phyloP scores from a whole-genome alignment of 2,888 invertebrate genomes.

The Suillia variegata region DNA sequence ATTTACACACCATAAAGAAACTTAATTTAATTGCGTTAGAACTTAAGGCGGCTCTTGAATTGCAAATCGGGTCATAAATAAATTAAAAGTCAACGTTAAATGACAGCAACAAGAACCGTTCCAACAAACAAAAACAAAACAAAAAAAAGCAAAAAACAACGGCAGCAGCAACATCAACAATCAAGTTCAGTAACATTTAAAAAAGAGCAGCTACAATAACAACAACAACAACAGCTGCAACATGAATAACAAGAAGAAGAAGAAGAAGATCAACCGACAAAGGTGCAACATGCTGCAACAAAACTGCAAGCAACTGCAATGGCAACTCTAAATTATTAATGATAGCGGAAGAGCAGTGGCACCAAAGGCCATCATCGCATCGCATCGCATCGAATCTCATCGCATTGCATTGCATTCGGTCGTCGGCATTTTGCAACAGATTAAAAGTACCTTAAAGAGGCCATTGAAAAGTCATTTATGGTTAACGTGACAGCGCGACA shows the following conservation, averaged over 20 bases:
- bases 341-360: not conserved
- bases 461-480: constrained; percentile 3
- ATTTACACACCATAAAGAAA: too few relatives aligned
- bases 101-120: not conserved
- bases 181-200: not conserved
- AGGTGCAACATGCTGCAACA: not conserved
- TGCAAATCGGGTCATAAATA: constrained; percentile 16
- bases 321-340: constrained; percentile 1
- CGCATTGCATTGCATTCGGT: too few relatives aligned
- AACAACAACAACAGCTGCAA: not conserved
- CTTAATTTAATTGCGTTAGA: too few relatives aligned
- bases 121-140: too few relatives aligned
- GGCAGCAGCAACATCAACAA: not conserved
- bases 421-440: not conserved
- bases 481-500: constrained; percentile 6
- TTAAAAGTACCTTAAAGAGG: not conserved
- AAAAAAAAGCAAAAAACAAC: too few relatives aligned
- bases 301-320: not conserved
- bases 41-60: too few relatives aligned
- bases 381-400: too few relatives aligned
- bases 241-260: too few relatives aligned
- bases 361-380: too few relatives aligned
- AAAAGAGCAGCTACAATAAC: not conserved
- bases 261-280: too few relatives aligned
- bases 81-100: constrained; percentile 17